A percentile compares a stretch with the other conserved stretches of the same genome.
phyloP scores from a whole-genome alignment of 2,888 invertebrate genomes.

The Ganaspis brasiliensis region DNA sequence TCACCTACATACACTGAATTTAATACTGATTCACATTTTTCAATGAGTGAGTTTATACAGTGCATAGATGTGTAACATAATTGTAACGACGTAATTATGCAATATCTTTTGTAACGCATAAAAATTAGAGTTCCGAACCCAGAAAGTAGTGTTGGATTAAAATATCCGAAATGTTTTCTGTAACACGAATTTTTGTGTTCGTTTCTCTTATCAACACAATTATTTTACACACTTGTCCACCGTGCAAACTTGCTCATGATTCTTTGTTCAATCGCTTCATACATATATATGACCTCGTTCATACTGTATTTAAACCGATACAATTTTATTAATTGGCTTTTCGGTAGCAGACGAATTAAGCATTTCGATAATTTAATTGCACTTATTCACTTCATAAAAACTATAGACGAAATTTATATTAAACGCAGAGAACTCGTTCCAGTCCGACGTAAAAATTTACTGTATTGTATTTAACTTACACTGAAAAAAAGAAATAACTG shows the following conservation, averaged over 20 bases:
- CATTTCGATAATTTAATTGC: slow-evolving; percentile 63
- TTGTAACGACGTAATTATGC: too few relatives aligned
- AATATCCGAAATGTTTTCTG: too few relatives aligned
- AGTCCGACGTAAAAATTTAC: neutral
- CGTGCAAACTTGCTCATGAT: too few relatives aligned
- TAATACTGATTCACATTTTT: slow-evolving; percentile 64
- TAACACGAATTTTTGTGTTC: neutral
- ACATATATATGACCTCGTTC: neutral
- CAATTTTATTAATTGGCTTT: neutral
- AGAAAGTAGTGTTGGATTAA: too few relatives aligned
- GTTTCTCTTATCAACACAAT: too few relatives aligned
- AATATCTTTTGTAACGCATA: too few relatives aligned
- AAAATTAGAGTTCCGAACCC: too few relatives aligned
- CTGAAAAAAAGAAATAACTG: neutral
- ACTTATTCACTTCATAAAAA: slow-evolving; percentile 63
- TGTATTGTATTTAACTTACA: neutral
- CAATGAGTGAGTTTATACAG: slow-evolving; percentile 8
- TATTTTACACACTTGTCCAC: too few relatives aligned
- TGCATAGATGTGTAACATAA: too few relatives aligned
- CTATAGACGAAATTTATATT: slow-evolving; percentile 49
- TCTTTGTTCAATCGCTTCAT: neutral
- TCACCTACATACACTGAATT: slow-evolving; percentile 59
- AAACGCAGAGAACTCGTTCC: neutral
- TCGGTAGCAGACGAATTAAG: slow-evolving; percentile 6
- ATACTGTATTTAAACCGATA: neutral